Evolutionary conservation across 2,113 vertebrate genomes (phyloP).

Genomic region (Rhodinocichla rosea): DNA sequence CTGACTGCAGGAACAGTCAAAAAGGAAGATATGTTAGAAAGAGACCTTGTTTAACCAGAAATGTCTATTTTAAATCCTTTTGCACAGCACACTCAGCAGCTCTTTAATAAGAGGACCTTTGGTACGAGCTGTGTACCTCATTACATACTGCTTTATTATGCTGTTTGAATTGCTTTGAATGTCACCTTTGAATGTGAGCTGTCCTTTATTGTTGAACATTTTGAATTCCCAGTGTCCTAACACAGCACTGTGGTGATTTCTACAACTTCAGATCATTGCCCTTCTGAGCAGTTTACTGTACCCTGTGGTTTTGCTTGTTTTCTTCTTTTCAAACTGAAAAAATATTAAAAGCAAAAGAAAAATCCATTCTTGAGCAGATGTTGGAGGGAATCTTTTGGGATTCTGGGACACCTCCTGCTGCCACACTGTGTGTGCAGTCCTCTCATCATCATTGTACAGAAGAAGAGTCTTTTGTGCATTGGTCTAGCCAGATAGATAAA

Average conservation of each 20-base stretch:
- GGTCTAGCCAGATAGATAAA: neutral
- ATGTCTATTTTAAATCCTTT: conserved; percentile 25
- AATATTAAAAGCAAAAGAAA: neutral
- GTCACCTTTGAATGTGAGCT: neutral
- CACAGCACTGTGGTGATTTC: neutral
- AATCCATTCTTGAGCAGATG: neutral
- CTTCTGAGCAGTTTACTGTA: conserved; percentile 2
- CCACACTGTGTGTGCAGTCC: neutral
- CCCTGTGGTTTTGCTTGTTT: conserved; percentile 9
- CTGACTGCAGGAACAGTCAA: conserved; percentile 33
- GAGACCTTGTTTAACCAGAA: neutral
- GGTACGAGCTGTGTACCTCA: neutral
- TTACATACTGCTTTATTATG: conserved; percentile 30
- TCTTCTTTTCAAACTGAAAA: neutral
- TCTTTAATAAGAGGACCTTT: conserved; percentile 13
- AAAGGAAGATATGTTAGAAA: conserved; percentile 40
- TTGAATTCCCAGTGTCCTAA: neutral
- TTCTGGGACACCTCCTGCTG: neutral
- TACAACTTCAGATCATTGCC: neutral
- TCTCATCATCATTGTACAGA: neutral
- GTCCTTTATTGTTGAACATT: neutral
- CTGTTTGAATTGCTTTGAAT: conserved; percentile 4
- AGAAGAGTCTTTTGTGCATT: neutral
- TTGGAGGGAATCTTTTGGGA: neutral
- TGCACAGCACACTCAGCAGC: neutral